phyloP scores from a whole-genome alignment of 2,888 invertebrate genomes.

The Ophion ventricosus region DNA sequence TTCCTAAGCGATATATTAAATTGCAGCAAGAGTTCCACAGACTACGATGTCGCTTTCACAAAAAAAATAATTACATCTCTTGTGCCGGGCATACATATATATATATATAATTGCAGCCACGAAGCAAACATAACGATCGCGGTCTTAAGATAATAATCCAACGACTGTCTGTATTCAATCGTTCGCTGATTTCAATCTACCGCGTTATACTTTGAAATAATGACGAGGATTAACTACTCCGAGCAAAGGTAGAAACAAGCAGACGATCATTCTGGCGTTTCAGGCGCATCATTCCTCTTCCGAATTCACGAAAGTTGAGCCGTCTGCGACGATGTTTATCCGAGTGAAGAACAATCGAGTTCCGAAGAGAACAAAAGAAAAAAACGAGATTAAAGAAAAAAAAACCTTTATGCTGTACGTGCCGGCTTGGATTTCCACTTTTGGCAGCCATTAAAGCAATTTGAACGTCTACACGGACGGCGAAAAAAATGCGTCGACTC shows the following conservation, averaged over 20 bases:
- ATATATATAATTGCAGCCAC: slow-evolving; percentile 67
- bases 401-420: slow-evolving; percentile 34
- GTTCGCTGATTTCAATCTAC: slow-evolving; percentile 34
- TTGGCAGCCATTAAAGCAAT: slow-evolving; percentile 81
- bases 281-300: background rate
- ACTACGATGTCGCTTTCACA: slow-evolving; percentile 77
- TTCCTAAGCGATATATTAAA: slow-evolving; percentile 82
- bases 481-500: slow-evolving; percentile 79
- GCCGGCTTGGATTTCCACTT: slow-evolving; percentile 75
- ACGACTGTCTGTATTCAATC: slow-evolving; percentile 44
- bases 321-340: background rate
- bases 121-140: slow-evolving; percentile 80
- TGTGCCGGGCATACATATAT: slow-evolving; percentile 60
- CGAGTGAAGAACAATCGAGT: slow-evolving; percentile 50
- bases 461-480: slow-evolving; percentile 79
- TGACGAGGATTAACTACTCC: slow-evolving; percentile 6
- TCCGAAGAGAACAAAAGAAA: slow-evolving; percentile 32
- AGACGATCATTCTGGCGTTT: background rate
- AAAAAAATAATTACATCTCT: slow-evolving; percentile 79
- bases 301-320: background rate
- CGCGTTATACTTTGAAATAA: slow-evolving; percentile 40
- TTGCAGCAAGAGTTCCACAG: slow-evolving; percentile 74
- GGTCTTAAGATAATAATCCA: slow-evolving; percentile 76
- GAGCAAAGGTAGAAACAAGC: slow-evolving; percentile 4
- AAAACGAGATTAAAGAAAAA: slow-evolving; percentile 1